phyloP scores from a whole-genome alignment of 2,113 vertebrate genomes.

The Cepphus grylle region DNA sequence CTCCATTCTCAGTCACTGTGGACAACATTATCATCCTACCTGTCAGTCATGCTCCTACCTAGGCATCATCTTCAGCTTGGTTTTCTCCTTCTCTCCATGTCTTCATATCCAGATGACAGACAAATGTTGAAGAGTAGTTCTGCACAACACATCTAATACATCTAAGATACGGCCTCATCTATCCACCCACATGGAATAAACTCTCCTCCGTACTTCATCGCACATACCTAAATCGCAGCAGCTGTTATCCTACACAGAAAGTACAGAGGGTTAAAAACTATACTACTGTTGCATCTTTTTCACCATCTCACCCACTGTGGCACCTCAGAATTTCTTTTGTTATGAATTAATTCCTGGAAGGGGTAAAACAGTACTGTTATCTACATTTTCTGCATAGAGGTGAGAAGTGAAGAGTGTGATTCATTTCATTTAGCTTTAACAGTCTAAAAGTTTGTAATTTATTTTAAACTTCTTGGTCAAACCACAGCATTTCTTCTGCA shows the following conservation, averaged over 20 bases:
- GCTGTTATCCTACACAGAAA: background rate
- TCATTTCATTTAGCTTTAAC: background rate
- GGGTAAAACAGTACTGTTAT: background rate
- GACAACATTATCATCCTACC: background rate
- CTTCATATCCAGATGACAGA: background rate
- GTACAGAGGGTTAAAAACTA: background rate
- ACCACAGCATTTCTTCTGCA: background rate
- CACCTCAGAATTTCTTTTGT: background rate
- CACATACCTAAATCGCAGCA: fast-evolving
- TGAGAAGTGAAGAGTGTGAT: background rate
- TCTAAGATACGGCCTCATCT: background rate
- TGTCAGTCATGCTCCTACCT: background rate
- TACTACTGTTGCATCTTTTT: background rate
- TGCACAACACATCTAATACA: background rate
- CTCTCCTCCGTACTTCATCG: background rate
- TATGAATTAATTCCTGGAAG: background rate
- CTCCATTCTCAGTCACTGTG: background rate
- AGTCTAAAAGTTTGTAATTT: background rate
- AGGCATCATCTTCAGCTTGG: background rate
- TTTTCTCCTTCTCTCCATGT: background rate
- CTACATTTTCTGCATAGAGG: background rate
- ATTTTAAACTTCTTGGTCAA: background rate
- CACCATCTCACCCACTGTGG: background rate
- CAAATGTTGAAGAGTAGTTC: background rate
- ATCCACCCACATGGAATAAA: background rate